A percentile compares a stretch with the other conserved stretches of the same genome.
Conservation (phyloP, 2,797 vertebrate species). For the Poecilia gillii region DNA sequence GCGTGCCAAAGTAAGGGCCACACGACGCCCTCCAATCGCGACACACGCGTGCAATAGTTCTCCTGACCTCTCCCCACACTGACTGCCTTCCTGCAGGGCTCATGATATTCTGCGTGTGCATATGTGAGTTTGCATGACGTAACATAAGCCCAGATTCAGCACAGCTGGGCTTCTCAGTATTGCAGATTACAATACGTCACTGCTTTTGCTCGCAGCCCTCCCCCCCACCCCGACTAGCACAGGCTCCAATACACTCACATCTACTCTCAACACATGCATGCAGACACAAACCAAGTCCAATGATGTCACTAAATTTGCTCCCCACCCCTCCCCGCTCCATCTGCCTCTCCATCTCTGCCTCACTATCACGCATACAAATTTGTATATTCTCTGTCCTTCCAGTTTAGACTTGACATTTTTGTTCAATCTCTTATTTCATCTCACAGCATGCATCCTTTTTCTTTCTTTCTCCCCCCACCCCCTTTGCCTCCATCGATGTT, state of each 20-base stretch:
- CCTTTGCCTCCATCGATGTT: conserved; percentile 39
- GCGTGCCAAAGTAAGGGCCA: background rate
- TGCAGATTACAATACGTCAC: conserved; percentile 84
- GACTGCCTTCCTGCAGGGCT: conserved; percentile 66
- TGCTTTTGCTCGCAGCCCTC: conserved; percentile 54
- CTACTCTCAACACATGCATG: conserved; percentile 67
- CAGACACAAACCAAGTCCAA: conserved; percentile 64
- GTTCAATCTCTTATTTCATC: conserved; percentile 47
- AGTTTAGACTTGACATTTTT: conserved; percentile 62
- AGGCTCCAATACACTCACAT: conserved; percentile 67
- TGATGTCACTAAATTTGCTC: conserved; percentile 70
- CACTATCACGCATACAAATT: conserved; percentile 62
- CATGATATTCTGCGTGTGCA: conserved; percentile 42
- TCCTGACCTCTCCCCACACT: conserved; percentile 54
- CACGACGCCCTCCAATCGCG: conserved; percentile 8
- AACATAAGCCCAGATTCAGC: conserved; percentile 81
- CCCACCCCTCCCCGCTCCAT: conserved; percentile 57
- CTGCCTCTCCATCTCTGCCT: conserved; percentile 52
- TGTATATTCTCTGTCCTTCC: conserved; percentile 57
- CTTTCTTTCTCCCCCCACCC: background rate
- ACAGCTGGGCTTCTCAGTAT: conserved; percentile 83
- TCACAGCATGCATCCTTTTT: conserved; percentile 18
- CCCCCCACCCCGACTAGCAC: conserved; percentile 37
- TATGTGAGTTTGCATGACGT: conserved; percentile 66
- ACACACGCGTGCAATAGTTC: conserved; percentile 40